Base-by-base conservation (phyloP, 2,888 invertebrate species). In the Parnassius apollo region DNA sequence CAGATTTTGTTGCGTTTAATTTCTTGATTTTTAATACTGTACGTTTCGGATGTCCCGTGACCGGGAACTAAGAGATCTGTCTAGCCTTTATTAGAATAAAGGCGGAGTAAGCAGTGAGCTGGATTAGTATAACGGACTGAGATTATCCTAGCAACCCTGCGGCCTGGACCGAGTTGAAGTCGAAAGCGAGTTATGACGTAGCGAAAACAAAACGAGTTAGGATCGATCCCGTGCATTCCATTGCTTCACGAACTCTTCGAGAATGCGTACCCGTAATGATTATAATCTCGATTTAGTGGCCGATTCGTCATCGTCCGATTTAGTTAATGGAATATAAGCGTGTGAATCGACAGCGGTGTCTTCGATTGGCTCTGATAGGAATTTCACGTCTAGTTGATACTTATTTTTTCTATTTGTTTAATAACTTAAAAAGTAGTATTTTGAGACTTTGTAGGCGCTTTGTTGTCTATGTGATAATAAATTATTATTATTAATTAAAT, bases 281-380 rank as follows among this genome's bases (percentile, higher is more conserved):
- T 86, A 84, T 89, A 89, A 90, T 90, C 88, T 88, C 84, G 86
- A 82, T 86, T 86, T 84, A 86, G 82, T 85, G 84, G 76, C 75
- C 85, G 88, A 91, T 91, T 90, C 90, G 90, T 90, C 89, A 91
- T 88, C 87, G 86, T 88, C 81, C 78, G 86, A 88, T 86, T 88
- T 88, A 79, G 83, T 89, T 90, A 89, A 89, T 89, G 88, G 88
- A 86, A 89, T 86, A 88, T 84, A 82, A 77, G 78, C 88, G 88
- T 89, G 89, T 87, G 88, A 89, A 88, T 76, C 78, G 78, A 68
- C 70, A 68, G 68, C 70, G 76, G 82, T 82, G 80, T 75, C 78
- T 77, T 75, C 61, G 52, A 59, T 54, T 46, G 61, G 74, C 76
- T 75, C 57, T 48, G 54, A 52, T 53, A 55, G 57, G 54, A 64